These are phyloP conservation scores for Brachynemurus nebulosus DNA, from an alignment of 2,888 invertebrate genomes.

Conservation along the genomic window DNA sequence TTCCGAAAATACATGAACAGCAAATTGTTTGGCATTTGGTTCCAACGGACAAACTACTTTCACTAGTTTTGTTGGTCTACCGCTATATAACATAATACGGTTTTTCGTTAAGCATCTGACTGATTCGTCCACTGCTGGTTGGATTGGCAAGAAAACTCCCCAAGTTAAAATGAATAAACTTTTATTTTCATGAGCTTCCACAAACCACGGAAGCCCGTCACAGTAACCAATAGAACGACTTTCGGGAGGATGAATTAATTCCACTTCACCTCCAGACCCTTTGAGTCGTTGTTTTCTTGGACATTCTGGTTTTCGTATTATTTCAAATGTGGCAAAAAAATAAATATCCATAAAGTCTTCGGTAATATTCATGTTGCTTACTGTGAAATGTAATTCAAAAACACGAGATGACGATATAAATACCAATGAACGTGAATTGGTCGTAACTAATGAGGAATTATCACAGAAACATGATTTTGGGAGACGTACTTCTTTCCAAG, in stretches of 20 bases:
- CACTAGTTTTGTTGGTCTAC: conserved; percentile 46
- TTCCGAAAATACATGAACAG: conserved; percentile 65
- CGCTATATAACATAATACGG: conserved; percentile 67
- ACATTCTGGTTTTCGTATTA: conserved; percentile 48
- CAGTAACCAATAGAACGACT: conserved; percentile 49
- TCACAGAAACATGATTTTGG: conserved; percentile 70
- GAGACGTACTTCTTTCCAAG: conserved; percentile 55
- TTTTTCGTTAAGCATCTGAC: conserved; percentile 63
- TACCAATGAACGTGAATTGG: conserved; percentile 43
- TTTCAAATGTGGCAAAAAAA: conserved; percentile 60
- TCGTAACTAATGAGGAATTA: conserved; percentile 40
- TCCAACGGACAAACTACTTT: conserved; percentile 61
- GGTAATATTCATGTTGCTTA: conserved; percentile 56
- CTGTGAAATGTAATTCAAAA: conserved; percentile 62
- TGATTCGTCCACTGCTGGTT: conserved; percentile 44
- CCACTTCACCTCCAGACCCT: conserved; percentile 51
- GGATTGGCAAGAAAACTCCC: conserved; percentile 59
- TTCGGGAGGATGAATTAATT: conserved; percentile 46
- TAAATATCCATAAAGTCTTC: conserved; percentile 73
- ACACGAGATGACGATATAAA: conserved; percentile 51
- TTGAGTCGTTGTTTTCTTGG: conserved; percentile 46
- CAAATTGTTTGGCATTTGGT: conserved; percentile 47
- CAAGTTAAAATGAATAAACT: conserved; percentile 71
- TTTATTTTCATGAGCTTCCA: conserved; percentile 64
- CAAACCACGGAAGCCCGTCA: conserved; percentile 63